Evolutionary conservation across 2,888 invertebrate genomes (phyloP), one percentile per base, ranked within the genome.

Genomic region (Teleogryllus oceanicus): DNA sequence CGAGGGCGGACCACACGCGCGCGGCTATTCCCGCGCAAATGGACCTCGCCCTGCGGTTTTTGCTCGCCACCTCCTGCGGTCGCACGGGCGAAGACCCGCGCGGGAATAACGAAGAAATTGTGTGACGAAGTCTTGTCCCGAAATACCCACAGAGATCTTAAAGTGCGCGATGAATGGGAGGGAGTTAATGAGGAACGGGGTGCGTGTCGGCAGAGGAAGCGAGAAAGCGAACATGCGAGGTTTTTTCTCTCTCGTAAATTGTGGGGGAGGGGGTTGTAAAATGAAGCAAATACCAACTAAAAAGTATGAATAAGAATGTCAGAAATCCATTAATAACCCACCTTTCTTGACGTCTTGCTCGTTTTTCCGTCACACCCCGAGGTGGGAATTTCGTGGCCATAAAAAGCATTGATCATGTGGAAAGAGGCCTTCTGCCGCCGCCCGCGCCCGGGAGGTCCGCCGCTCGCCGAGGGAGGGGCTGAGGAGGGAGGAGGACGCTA

Each of bases 231-330:
- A 16, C 62, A 62, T 62, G 62, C 62, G 62, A 62, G 0, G n/a
- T 62, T 62, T 62, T 62, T 62, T 62, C n/a, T 62, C 16, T 62
- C 62, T 62, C 62, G 62, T 62, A 62, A 62, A 62, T 62, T 62
- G 62, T 62, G n/a, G 62, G 62, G 62, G n/a, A 13, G 62, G 62
- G 62, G 62, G 62, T 62, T 62, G 62, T 62, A 62, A 62, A 62
- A 62, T 12, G 62, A 62, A 62, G 62, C 62, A 62, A 62, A 62
- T 62, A 62, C 62, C 62, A 62, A 62, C 62, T 62, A 62, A 62
- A 62, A 62, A 62, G 62, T 62, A 62, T 62, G 62, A 62, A 62
- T 62, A 62, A 62, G 62, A 62, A 62, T 62, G 62, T 62, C 62
- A 62, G 62, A 62, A 62, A 62, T 62, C 62, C 62, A 62, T 62